Conservation (phyloP, 2,888 invertebrate species). For the Scotopteryx bipunctaria region DNA sequence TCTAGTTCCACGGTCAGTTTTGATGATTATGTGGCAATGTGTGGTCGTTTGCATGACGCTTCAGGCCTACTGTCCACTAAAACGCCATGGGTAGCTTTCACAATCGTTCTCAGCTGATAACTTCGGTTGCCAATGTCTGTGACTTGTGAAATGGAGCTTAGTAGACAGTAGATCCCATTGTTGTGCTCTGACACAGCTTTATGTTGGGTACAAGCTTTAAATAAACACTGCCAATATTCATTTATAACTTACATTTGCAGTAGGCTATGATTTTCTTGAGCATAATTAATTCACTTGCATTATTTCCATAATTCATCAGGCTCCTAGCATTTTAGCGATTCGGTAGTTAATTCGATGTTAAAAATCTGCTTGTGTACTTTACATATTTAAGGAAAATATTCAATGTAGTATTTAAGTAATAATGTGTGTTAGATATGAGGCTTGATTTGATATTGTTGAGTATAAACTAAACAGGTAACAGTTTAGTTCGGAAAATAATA, state of each 20-base stretch:
- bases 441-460: too few relatives aligned
- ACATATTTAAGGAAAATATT: not conserved
- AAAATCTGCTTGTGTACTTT: not conserved
- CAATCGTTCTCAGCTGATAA: too few relatives aligned
- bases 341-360: conserved; percentile 1
- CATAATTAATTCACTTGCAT: conserved; percentile 7
- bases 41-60: conserved; percentile 75
- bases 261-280: conserved; percentile 16
- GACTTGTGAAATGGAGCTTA: too few relatives aligned
- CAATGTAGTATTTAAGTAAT: too few relatives aligned
- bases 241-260: conserved; percentile 48
- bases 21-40: conserved; percentile 68
- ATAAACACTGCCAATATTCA: conserved; percentile 68
- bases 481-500: too few relatives aligned
- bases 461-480: too few relatives aligned
- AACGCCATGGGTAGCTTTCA: conserved; percentile 20
- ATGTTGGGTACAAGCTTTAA: conserved; percentile 42
- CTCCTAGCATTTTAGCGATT: not conserved
- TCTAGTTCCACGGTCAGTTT: conserved; percentile 80
- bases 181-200: conserved; percentile 41
- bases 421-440: too few relatives aligned
- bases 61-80: conserved; percentile 31
- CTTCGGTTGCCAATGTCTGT: too few relatives aligned
- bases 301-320: conserved; percentile 8
- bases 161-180: conserved; percentile 29